Conservation (phyloP, 1,140 invertebrate species). For the Drosophila tani region DNA sequence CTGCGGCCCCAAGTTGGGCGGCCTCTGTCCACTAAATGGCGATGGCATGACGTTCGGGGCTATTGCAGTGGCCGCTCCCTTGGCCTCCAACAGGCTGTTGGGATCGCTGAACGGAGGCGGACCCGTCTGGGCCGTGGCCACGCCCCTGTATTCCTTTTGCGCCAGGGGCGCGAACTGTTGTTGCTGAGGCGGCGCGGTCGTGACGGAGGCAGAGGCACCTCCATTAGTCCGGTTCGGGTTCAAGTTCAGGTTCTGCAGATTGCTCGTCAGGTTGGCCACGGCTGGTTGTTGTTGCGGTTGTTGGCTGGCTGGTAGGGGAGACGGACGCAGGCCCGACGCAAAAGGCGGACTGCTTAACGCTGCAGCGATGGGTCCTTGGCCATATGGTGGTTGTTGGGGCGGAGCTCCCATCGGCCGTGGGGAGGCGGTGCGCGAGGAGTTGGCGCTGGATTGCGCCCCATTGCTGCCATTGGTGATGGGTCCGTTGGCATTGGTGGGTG, state of each 20-base stretch:
- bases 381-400: constrained; percentile 5
- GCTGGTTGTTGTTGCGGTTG: constrained; percentile 2
- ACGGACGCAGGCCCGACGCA: neutral
- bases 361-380: neutral
- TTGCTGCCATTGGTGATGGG: constrained; percentile 60
- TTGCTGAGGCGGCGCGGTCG: neutral
- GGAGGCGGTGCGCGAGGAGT: constrained; percentile 77
- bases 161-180: constrained; percentile 4
- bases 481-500: constrained; percentile 39
- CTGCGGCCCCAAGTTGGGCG: constrained; percentile 17
- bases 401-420: constrained; percentile 41
- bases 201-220: neutral
- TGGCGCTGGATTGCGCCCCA: constrained; percentile 54
- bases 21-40: constrained; percentile 40
- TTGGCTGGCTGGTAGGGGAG: constrained; percentile 8
- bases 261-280: constrained; percentile 49
- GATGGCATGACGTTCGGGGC: constrained; percentile 46
- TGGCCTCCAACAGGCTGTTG: constrained; percentile 16
- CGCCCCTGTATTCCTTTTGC: constrained; percentile 48
- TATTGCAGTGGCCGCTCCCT: neutral
- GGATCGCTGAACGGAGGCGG: constrained; percentile 8
- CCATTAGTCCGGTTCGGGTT: constrained; percentile 55
- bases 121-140: constrained; percentile 36
- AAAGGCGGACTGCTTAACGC: constrained; percentile 8
- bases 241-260: constrained; percentile 64